A percentile compares a stretch with the other conserved stretches of the same genome.
phyloP scores from a whole-genome alignment of 2,113 vertebrate species.

The Rhagologus leucostigma region DNA sequence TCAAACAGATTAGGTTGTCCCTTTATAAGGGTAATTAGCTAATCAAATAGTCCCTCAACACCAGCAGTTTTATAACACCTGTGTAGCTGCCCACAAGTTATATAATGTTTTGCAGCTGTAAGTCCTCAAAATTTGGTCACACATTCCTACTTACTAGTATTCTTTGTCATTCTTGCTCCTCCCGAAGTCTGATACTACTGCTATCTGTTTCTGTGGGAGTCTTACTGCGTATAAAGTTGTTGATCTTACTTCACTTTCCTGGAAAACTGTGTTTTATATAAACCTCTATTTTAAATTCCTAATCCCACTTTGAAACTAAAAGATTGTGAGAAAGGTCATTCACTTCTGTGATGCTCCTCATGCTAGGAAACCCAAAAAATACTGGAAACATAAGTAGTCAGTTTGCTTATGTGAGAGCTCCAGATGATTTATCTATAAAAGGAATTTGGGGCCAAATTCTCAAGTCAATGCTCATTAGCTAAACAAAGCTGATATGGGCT shows the following conservation, averaged over 20 bases:
- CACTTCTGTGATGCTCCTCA: not conserved
- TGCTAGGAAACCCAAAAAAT: not conserved
- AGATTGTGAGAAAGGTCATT: constrained; percentile 11
- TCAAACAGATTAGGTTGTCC: constrained; percentile 59
- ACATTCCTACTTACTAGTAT: not conserved
- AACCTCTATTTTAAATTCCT: not conserved
- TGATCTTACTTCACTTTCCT: not conserved
- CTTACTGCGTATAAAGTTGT: not conserved
- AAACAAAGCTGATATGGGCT: constrained; percentile 32
- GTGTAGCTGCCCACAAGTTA: constrained; percentile 40
- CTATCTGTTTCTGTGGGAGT: constrained; percentile 1
- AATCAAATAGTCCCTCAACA: constrained; percentile 71
- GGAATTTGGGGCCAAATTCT: constrained; percentile 52
- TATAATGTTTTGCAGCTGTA: constrained; percentile 47
- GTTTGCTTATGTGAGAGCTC: not conserved
- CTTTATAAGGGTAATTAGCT: constrained; percentile 71
- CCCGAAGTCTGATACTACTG: not conserved
- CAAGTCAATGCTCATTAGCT: constrained; percentile 39
- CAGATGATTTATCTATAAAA: constrained; percentile 52
- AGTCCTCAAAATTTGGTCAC: not conserved
- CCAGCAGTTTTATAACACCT: constrained; percentile 69
- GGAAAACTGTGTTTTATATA: not conserved
- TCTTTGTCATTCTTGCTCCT: not conserved
- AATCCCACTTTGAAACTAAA: not conserved
- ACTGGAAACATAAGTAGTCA: constrained; percentile 10